Conservation (phyloP, 1,140 invertebrate species). For the Micrasema minimum region DNA sequence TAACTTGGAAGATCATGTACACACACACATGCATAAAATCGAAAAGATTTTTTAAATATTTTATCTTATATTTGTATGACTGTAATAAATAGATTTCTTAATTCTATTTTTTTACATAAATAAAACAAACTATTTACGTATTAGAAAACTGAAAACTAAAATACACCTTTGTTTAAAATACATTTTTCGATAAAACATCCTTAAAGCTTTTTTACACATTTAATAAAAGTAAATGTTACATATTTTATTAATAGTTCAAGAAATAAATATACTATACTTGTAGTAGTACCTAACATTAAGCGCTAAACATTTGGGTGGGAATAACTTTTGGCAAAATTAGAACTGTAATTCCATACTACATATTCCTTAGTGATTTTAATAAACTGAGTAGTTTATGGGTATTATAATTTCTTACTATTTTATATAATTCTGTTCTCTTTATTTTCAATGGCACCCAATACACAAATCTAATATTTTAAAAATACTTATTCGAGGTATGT, state of each 20-base stretch:
- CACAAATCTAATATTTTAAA: constrained; percentile 1
- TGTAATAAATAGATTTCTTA: constrained; percentile 35
- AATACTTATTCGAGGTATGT: constrained; percentile 31
- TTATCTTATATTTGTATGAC: constrained; percentile 30
- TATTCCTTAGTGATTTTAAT: too few relatives aligned
- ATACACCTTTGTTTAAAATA: constrained; percentile 9
- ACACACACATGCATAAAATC: background rate
- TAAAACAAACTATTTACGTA: background rate
- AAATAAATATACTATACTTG: constrained; percentile 30
- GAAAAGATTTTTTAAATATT: background rate
- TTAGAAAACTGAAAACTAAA: background rate
- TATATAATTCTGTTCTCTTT: too few relatives aligned
- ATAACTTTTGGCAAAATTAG: constrained; percentile 8
- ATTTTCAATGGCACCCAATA: constrained; percentile 15
- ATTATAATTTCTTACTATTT: too few relatives aligned
- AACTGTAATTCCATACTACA: too few relatives aligned
- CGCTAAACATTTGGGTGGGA: constrained; percentile 8
- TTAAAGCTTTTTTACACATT: constrained; percentile 30
- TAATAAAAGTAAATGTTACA: constrained; percentile 21
- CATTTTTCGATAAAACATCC: constrained; percentile 23
- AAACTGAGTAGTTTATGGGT: too few relatives aligned
- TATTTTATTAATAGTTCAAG: constrained; percentile 1
- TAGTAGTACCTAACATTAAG: constrained; percentile 8
- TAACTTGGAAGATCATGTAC: constrained; percentile 7
- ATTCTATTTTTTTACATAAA: constrained; percentile 16